Percentiles rank a stretch among this genome's conserved stretches.
phyloP scores from a whole-genome alignment of 2,888 invertebrate genomes.

The Pollenia amentaria region DNA sequence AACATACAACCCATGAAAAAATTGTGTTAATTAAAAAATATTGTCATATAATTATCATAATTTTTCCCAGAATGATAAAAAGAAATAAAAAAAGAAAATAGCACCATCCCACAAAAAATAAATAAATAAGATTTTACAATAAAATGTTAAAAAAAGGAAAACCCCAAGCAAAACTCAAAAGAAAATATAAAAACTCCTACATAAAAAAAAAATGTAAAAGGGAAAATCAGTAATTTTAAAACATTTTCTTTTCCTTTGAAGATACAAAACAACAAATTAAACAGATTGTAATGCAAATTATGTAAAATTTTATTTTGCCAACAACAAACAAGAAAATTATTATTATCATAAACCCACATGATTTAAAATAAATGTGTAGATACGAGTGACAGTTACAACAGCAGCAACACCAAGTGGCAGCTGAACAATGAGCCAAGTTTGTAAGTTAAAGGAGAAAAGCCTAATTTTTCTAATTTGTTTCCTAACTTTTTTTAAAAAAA shows the following conservation, averaged over 20 bases:
- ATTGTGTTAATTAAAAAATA: slow-evolving; percentile 16
- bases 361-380: neutral
- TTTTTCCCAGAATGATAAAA: neutral
- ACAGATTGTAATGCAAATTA: slow-evolving; percentile 58
- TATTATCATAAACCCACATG: slow-evolving; percentile 30
- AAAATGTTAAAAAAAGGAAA: neutral
- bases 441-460: neutral
- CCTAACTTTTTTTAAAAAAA: neutral
- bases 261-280: slow-evolving; percentile 16
- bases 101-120: neutral
- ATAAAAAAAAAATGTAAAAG: neutral
- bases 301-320: slow-evolving; percentile 47
- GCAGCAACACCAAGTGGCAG: neutral
- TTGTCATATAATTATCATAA: slow-evolving; percentile 18
- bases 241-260: neutral
- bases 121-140: neutral
- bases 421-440: neutral
- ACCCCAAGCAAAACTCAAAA: neutral
- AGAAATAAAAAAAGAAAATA: neutral
- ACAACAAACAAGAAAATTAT: slow-evolving; percentile 55
- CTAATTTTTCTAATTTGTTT: neutral
- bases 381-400: neutral
- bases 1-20: neutral
- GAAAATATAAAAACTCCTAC: neutral
- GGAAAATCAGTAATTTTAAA: slow-evolving; percentile 1